phyloP scores from a whole-genome alignment of 2,888 invertebrate genomes.

The Phrixothrix hirtus region DNA sequence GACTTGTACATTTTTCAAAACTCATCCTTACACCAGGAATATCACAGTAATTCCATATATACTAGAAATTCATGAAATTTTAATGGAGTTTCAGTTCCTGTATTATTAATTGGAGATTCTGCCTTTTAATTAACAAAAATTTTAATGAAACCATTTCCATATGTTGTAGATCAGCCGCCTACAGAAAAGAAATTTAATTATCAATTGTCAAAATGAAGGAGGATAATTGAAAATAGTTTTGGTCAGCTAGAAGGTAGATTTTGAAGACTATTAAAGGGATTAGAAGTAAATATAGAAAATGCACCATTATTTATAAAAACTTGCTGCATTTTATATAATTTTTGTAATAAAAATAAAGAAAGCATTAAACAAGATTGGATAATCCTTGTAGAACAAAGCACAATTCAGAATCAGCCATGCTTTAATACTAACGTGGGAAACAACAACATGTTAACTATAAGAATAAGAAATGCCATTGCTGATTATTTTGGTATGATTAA shows the following conservation, averaged over 20 bases:
- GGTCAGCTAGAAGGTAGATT: slow-evolving; percentile 4
- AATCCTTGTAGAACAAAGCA: neutral
- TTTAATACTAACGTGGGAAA: neutral
- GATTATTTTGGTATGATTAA: neutral
- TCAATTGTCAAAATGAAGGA: slow-evolving; percentile 2
- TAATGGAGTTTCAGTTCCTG: neutral
- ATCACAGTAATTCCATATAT: neutral
- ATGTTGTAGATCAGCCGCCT: neutral
- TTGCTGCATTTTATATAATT: slow-evolving; percentile 5
- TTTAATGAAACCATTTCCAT: slow-evolving; percentile 1
- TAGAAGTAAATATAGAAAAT: slow-evolving; percentile 6
- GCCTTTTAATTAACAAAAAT: neutral
- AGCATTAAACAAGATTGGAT: neutral
- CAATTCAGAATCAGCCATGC: neutral
- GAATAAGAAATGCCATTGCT: neutral
- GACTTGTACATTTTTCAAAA: neutral
- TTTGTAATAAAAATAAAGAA: slow-evolving; percentile 1
- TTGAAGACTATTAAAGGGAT: slow-evolving; percentile 1
- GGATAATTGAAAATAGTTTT: slow-evolving; percentile 3
- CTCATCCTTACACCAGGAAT: neutral
- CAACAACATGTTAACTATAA: neutral
- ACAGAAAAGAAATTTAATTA: neutral
- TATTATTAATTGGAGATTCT: slow-evolving; percentile 3
- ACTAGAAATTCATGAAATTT: neutral
- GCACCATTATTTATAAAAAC: slow-evolving; percentile 1